Evolutionary conservation across 2,797 vertebrate species (phyloP), one percentile per base, ranked within the genome.

Genomic region (Calcarius lapponicus): DNA sequence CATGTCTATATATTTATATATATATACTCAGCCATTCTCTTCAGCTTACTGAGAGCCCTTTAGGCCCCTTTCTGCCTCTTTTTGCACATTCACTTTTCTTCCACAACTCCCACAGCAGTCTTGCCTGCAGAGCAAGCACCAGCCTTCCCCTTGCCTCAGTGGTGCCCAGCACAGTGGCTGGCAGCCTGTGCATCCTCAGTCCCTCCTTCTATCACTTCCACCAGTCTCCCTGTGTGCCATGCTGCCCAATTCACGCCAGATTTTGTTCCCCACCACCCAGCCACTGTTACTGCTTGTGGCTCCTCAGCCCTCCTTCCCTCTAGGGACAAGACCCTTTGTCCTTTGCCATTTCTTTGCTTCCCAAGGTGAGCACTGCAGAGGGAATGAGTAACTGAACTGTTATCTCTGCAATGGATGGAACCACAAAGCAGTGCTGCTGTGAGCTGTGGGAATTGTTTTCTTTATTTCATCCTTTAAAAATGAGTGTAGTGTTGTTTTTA

Each of bases 211-310:
- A 12, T 29, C 61, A 12, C 4, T 48, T 43, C 80, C 69, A 67
- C 2, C 0, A 0, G 9, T n/a, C 21, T 83, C 76, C 19, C 47
- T 24, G 1, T 31, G 21, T 11, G 22, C 47, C n/a, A 13, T 4
- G 7, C 42, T 93, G 56, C 74, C 25, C 67, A 73, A 6, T 66
- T 32, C 74, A 47, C 47, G 47, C 3, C 2, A 5, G 18, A 21
- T 90, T 74, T 70, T 50, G 29, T 9, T 72, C 34, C 29, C 26
- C 32, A 72, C 45, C 50, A 57, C n/a, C 25, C 65, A 60, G 45
- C 14, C 36, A 11, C 34, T 61, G 3, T 28, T 34, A 26, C 66
- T 61, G 34, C 47, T 47, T 70, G 67, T 54, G 36, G 12, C 28
- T 88, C 28, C 60, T 66, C 13, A 89, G n/a, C n/a, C 45, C n/a